phyloP scores from a whole-genome alignment of 2,797 vertebrate genomes.

The Syndactyla subalaris region DNA sequence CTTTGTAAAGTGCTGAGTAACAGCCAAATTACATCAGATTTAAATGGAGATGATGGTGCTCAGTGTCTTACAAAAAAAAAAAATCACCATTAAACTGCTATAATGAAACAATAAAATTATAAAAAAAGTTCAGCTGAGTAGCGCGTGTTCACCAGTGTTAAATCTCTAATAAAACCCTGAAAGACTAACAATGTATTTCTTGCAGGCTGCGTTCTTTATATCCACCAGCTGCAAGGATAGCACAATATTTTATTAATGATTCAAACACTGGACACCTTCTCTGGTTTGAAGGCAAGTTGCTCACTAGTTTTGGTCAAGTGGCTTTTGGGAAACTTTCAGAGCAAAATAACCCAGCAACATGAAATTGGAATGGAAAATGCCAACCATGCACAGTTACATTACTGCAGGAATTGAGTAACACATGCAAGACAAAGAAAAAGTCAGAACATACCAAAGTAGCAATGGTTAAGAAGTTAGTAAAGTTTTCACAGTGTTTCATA shows the following conservation, averaged over 20 bases:
- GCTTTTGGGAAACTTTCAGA: slow-evolving; percentile 65
- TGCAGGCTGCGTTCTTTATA: slow-evolving; percentile 6
- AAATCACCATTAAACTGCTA: not conserved
- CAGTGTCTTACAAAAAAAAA: slow-evolving; percentile 11
- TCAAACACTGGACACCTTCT: slow-evolving; percentile 13
- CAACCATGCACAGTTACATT: slow-evolving; percentile 61
- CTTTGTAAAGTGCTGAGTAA: slow-evolving; percentile 51
- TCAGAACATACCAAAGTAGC: slow-evolving; percentile 61
- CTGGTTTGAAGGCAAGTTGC: not conserved
- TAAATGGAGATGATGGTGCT: not conserved
- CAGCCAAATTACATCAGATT: slow-evolving; percentile 38
- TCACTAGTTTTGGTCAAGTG: slow-evolving; percentile 69
- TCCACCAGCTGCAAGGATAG: slow-evolving; percentile 33
- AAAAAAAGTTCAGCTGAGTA: slow-evolving; percentile 21
- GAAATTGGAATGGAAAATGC: slow-evolving; percentile 48
- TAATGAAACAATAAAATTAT: not conserved
- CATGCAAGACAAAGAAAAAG: slow-evolving; percentile 72
- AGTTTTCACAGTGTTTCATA: slow-evolving; percentile 79
- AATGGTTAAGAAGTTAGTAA: slow-evolving; percentile 67
- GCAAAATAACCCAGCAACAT: slow-evolving; percentile 49
- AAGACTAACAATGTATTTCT: not conserved
- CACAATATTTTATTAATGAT: not conserved
- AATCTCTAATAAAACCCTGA: slow-evolving; percentile 22
- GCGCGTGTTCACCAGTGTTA: not conserved
- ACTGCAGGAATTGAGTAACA: slow-evolving; percentile 58